Evolutionary conservation across 2,113 vertebrate species (phyloP), one percentile per base, ranked within the genome.

Genomic region (Onychostruthus taczanowskii): DNA sequence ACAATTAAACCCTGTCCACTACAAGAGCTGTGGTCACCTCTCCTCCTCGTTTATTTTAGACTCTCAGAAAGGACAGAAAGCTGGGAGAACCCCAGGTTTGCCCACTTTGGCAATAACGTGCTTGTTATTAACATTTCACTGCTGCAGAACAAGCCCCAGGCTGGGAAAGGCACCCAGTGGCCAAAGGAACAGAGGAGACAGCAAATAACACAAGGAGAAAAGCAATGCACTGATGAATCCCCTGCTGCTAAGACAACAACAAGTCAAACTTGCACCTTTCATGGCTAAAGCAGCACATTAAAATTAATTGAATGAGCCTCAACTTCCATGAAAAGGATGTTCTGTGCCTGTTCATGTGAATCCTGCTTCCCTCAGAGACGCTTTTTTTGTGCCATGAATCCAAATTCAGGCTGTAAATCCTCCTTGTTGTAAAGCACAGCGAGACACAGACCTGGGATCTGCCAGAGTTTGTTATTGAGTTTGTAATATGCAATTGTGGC

Each of bases 251-350:
- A 83, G 49, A 79, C 47, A 67, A 52, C 18, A 77, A 44, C 12
- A 61, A 93, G 53, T 78, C 91, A 79, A 81, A 89, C 62, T 63
- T 56, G 28, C 91, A 85, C 72, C 88, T 96, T 86, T 30, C 81
- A 24, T 6, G 41, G 39, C 85, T 92, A 72, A 67, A 83, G 37
- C 47, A 82, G 64, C 78, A 64, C 89, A 82, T 81, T 81, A 63
- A 87, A 93, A 93, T 90, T 85, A 94, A 96, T 78, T 80, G 83
- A 93, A 94, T n/a, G 70, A 95, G 58, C 83, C 74, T 56, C 30
- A 22, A 2, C 64, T 66, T 87, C 78, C 84, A 43, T 4, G 74
- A 69, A 72, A 87, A 74, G 47, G 41, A 56, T 52, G 55, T 41
- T 93, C 75, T 55, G 8, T 33, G 70, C 28, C 83, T 75, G 53